A percentile compares a stretch with the other conserved stretches of the same genome.
Conservation (phyloP, 2,113 vertebrate species). For the Ceuthmochares aereus region DNA sequence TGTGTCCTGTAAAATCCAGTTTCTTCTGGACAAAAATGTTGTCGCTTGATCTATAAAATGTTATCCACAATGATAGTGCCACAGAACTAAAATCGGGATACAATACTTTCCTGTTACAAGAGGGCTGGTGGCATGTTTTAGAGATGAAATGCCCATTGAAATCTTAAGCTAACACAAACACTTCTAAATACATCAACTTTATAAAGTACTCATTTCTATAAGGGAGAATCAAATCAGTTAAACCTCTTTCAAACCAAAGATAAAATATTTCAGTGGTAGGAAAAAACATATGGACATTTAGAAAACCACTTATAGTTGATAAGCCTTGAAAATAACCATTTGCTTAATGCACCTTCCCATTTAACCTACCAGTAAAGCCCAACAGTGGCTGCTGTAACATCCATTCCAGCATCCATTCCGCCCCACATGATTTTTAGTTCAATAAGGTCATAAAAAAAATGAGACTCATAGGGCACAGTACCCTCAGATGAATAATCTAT, state of each 20-base stretch:
- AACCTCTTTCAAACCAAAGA: neutral
- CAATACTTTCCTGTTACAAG: neutral
- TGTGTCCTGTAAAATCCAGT: neutral
- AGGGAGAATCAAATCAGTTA: neutral
- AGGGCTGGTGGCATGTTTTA: neutral
- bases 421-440: slow-evolving; percentile 40
- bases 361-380: neutral
- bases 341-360: neutral
- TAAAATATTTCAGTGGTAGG: neutral
- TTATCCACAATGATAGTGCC: neutral
- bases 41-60: neutral
- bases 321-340: slow-evolving; percentile 7
- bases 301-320: neutral
- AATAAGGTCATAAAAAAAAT: neutral
- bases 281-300: neutral
- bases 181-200: neutral
- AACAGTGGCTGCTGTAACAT: slow-evolving; percentile 12
- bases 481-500: slow-evolving; percentile 16
- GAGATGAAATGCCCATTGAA: neutral
- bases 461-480: slow-evolving; percentile 4
- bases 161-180: neutral
- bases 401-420: slow-evolving; percentile 14
- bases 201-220: neutral
- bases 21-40: neutral
- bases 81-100: neutral